Base-by-base conservation (phyloP, 2,888 invertebrate genomes). In the Emesis castigata region DNA sequence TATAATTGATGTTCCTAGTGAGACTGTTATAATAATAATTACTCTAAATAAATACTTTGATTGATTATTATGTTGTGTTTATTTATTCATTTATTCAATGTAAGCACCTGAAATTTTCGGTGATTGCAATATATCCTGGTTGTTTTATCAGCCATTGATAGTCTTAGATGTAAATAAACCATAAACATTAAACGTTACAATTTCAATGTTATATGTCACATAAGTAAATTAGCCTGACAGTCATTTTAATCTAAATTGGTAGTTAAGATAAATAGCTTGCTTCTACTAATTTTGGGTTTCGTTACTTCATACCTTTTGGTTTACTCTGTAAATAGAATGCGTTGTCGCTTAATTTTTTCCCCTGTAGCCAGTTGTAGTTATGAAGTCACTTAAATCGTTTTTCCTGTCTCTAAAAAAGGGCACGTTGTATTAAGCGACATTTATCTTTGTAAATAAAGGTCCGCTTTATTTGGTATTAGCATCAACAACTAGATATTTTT, bases 231-330 rank as follows among this genome's bases (percentile, higher is more conserved):
- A 73, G 66, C 66, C 73, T 73, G 73, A n/a, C 73, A 68, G 66
- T 73, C 61, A 73, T 73, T 68, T 61, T 73, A 61, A 22, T 73
- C 73, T 73, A 73, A 58, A 68, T 68, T 73, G 61, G 68, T 73
- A 61, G 73, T 73, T 73, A 34, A 73, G 73, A 68, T 58, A 68
- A 73, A 73, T 73, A 73, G 61, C 73, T 73, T 73, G 68, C 61
- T 68, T 29, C 66, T 73, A 68, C 31, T 73, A 73, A 66, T 73
- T 56, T 73, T 66, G 73, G 58, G 66, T 44, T 44, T 61, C 61
- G 73, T 61, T 44, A 71, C 61, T 72, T 72, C 58, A 72, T 64
- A 29, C 64, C 14, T 72, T 72, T 72, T 53, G 64, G 64, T 26
- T 64, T 62, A 72, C 64, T 64, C 72, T 48, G 64, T 22, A 72